Evolutionary conservation across 2,888 invertebrate species (phyloP), one percentile per base, ranked within the genome.

Genomic region (Amblyteles armatorius): DNA sequence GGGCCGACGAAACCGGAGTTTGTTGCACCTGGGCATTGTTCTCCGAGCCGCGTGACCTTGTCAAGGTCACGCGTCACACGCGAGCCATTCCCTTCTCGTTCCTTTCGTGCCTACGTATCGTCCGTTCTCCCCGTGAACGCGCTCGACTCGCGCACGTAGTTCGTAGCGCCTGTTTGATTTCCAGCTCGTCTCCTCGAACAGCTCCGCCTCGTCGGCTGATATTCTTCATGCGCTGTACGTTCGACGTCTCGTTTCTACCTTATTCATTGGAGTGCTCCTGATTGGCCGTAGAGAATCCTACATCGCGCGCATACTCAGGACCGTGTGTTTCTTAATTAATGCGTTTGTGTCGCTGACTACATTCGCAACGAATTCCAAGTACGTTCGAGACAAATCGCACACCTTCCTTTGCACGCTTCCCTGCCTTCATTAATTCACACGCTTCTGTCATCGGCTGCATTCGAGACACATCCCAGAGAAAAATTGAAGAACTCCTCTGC

Each of bases 11-110:
- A 55, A 11, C 40, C 29, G 86, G 88, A 88, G 89, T 90, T 90
- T 90, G 87, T 91, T 89, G 89, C 90, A 90, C 91, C 90, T 91
- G 89, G 89, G 87, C 90, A 92, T 92, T 92, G 91, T 93, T 92
- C 90, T 89, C 88, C 78, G 83, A 86, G 79, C 83, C 79, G 87
- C 86, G 88, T 91, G 90, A 91, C 92, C 92, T 93, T 92, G 92
- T 74, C 90, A 93, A 93, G 92, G 92, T 93, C 90, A 92, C 87
- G 89, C 89, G 88, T 89, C 89, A 87, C 88, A 90, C 88, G 88
- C 88, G 88, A 86, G 84, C 81, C 69, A 72, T 85, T 82, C 52
- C 82, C 84, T 83, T 86, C 26, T 71, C 76, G 63, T 33, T 84
- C 65, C 79, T 67, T 85, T 83, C 81, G 77, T 78, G 78, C 74